These are phyloP conservation scores for Etia nguti DNA, from an alignment of 2,113 vertebrate genomes.

Conservation along the genomic window DNA sequence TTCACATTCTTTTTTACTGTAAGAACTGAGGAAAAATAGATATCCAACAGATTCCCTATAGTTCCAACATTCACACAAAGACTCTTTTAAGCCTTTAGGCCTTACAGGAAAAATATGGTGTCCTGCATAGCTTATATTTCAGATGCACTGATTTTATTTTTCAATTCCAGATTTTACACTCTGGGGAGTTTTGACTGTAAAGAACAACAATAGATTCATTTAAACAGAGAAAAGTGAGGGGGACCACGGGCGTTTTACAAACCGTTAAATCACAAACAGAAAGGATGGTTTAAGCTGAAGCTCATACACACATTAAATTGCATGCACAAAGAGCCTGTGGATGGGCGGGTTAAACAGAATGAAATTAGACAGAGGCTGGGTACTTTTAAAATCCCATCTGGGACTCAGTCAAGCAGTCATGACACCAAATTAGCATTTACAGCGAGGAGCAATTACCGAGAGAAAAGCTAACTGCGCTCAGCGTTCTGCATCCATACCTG, in stretches of 20 bases:
- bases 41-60: neutral
- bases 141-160: neutral
- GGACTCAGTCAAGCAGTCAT: conserved; percentile 63
- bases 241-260: conserved; percentile 3
- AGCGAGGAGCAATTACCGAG: conserved; percentile 58
- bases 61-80: neutral
- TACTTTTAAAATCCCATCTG: conserved; percentile 67
- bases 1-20: neutral
- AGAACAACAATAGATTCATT: conserved; percentile 7
- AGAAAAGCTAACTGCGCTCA: conserved; percentile 59
- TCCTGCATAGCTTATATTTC: neutral
- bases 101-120: neutral
- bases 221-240: neutral
- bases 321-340: conserved; percentile 17
- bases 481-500: conserved; percentile 60
- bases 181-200: neutral
- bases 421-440: conserved; percentile 70
- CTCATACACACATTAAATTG: neutral
- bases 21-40: neutral
- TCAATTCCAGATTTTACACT: neutral
- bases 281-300: conserved; percentile 9
- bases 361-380: conserved; percentile 60
- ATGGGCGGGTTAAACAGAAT: conserved; percentile 55
- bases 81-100: neutral
- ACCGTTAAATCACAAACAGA: conserved; percentile 45